Percentiles rank a stretch among this genome's conserved stretches.
Evolutionary conservation across 2,113 vertebrate species (phyloP).

Genomic region (Stigmatopora nigra): DNA sequence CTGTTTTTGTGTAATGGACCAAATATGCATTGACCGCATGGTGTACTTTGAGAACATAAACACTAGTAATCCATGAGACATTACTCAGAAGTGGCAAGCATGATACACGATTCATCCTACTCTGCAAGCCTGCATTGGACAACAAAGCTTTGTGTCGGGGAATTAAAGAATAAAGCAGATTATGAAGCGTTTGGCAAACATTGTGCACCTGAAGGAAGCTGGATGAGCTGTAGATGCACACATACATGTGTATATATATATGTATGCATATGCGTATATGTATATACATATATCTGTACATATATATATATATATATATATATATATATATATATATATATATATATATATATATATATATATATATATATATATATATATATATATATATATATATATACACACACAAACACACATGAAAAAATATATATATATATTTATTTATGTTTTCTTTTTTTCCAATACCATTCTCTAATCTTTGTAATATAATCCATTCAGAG

Average conservation of each 20-base stretch:
- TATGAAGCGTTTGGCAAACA: background rate
- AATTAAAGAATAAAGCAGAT: background rate
- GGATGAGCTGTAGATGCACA: background rate
- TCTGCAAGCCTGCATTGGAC: background rate
- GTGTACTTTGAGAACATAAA: background rate
- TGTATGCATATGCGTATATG: no score
- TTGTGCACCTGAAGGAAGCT: background rate
- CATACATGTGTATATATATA: no score
- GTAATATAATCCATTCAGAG: conserved; percentile 57
- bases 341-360: no score
- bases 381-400: no score
- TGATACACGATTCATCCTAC: background rate
- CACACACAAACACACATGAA: no score
- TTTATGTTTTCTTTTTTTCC: background rate
- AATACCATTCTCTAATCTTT: conserved; percentile 59
- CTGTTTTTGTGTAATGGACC: background rate
- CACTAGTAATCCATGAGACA: background rate
- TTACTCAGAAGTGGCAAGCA: background rate
- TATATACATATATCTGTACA: no score
- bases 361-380: no score
- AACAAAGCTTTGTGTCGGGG: background rate
- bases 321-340: no score
- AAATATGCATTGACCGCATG: background rate
- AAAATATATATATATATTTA: no score
- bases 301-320: no score